A percentile compares a stretch with the other conserved stretches of the same genome.
These are phyloP conservation scores for Myiothlypis chrysogaster DNA, from an alignment of 2,797 vertebrate genomes.

Conservation along the genomic window DNA sequence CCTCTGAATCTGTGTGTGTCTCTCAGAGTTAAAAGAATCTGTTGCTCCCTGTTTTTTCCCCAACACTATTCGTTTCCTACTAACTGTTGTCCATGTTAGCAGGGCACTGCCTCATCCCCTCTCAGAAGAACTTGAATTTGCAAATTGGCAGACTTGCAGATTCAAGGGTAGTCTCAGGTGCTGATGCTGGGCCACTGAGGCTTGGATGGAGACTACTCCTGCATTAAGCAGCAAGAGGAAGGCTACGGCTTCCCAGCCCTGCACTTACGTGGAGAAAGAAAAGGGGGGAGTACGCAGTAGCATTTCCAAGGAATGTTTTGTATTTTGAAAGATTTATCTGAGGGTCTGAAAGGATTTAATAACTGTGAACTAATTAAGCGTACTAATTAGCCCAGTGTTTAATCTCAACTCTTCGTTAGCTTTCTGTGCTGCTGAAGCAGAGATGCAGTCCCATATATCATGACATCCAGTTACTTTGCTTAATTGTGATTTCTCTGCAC, in stretches of 20 bases:
- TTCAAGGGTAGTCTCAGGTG: background rate
- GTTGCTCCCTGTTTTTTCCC: background rate
- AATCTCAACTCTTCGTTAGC: conserved; percentile 15
- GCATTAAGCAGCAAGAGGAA: background rate
- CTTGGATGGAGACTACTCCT: background rate
- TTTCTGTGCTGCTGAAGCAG: conserved; percentile 23
- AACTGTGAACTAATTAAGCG: conserved; percentile 54
- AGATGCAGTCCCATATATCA: background rate
- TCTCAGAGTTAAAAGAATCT: background rate
- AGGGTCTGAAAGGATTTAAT: conserved; percentile 50
- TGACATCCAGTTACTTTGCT: conserved; percentile 14
- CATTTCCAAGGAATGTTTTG: conserved; percentile 12
- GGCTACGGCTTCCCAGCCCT: background rate
- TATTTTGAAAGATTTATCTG: background rate
- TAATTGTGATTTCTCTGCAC: conserved; percentile 34
- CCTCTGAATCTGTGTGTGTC: background rate
- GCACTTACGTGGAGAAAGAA: background rate
- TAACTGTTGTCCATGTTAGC: background rate
- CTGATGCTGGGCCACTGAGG: background rate
- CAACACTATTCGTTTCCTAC: background rate
- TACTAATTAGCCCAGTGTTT: conserved; percentile 53
- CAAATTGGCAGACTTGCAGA: background rate
- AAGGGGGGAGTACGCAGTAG: background rate
- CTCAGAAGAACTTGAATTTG: background rate
- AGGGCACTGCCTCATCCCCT: background rate